A percentile compares a stretch with the other conserved stretches of the same genome.
phyloP scores from a whole-genome alignment of 2,113 vertebrate species.

The Mobula hypostoma region DNA sequence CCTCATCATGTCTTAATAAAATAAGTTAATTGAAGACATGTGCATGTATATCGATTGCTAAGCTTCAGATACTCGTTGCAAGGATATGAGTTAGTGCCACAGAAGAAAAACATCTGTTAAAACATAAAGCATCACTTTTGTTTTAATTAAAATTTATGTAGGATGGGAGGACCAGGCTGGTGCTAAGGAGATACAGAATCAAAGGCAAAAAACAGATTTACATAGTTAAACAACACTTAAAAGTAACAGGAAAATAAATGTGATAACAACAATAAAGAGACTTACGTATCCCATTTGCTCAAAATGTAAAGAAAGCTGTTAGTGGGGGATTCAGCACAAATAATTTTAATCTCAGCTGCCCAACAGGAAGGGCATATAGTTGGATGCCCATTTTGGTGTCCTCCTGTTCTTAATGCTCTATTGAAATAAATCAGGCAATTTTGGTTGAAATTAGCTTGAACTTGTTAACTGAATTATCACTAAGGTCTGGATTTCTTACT shows the following conservation, averaged over 20 bases:
- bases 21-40: background rate
- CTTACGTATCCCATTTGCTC: background rate
- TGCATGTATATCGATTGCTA: background rate
- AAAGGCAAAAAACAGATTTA: background rate
- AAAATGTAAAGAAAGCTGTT: background rate
- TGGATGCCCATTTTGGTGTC: background rate
- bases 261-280: background rate
- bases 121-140: background rate
- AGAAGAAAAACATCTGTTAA: constrained; percentile 16
- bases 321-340: no score
- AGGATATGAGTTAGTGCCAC: background rate
- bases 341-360: background rate
- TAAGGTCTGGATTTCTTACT: background rate
- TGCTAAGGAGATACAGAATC: background rate
- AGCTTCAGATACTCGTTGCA: background rate
- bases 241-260: background rate
- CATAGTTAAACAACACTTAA: background rate
- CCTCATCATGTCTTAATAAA: no score
- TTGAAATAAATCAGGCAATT: background rate
- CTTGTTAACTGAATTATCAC: background rate
- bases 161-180: background rate
- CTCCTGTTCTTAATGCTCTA: background rate
- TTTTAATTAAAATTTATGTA: constrained; percentile 9
- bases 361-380: background rate
- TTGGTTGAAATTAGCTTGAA: background rate